These are phyloP conservation scores for Bucco capensis DNA, from an alignment of 2,113 vertebrate genomes.

Conservation along the genomic window DNA sequence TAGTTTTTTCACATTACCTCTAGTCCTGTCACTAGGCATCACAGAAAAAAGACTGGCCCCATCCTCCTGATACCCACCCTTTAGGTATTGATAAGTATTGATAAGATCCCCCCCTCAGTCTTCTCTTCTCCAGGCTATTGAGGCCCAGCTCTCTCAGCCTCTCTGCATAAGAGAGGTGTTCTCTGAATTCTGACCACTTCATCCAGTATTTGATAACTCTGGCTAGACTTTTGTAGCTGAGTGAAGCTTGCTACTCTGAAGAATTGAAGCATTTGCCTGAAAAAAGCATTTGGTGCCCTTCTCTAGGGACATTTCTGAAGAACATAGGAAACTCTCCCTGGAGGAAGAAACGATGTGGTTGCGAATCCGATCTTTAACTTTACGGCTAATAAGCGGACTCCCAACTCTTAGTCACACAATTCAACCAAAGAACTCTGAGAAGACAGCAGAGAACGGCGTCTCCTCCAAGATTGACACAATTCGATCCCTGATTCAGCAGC, in stretches of 20 bases:
- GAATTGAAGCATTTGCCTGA: background rate
- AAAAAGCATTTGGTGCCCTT: slow-evolving; percentile 44
- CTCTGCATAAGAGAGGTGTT: too few relatives aligned
- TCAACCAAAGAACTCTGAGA: slow-evolving; percentile 84
- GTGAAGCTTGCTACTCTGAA: background rate
- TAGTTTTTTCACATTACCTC: too few relatives aligned
- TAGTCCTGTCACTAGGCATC: too few relatives aligned
- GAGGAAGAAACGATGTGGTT: slow-evolving; percentile 92
- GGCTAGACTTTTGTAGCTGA: background rate
- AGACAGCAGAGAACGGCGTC: slow-evolving; percentile 86
- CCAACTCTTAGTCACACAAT: slow-evolving; percentile 75
- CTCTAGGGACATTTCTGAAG: slow-evolving; percentile 85
- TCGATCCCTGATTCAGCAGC: slow-evolving; percentile 81
- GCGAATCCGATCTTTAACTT: slow-evolving; percentile 86
- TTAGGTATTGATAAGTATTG: too few relatives aligned
- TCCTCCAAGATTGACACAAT: slow-evolving; percentile 78
- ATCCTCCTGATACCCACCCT: too few relatives aligned
- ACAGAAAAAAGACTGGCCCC: too few relatives aligned
- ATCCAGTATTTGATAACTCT: background rate
- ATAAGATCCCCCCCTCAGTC: too few relatives aligned
- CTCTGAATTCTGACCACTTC: background rate
- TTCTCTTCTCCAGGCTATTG: too few relatives aligned
- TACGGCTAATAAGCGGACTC: slow-evolving; percentile 85
- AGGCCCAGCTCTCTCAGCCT: too few relatives aligned
- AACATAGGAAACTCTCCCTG: slow-evolving; percentile 83